phyloP scores from a whole-genome alignment of 2,113 vertebrate genomes.

The Aix galericulata region DNA sequence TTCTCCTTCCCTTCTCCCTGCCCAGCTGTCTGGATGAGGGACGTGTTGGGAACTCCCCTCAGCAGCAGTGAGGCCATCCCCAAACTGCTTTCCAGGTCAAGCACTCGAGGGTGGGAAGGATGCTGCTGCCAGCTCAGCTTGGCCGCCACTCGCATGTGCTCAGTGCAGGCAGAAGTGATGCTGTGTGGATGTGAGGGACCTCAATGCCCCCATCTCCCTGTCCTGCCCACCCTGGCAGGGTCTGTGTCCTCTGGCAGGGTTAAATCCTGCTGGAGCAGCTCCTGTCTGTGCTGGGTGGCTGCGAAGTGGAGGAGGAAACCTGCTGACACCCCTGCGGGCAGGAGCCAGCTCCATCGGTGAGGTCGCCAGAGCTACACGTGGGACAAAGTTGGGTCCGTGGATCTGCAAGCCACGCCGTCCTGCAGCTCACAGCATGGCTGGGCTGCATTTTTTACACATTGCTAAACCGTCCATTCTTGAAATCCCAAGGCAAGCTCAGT shows the following conservation, averaged over 20 bases:
- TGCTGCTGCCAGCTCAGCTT: neutral
- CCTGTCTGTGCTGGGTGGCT: neutral
- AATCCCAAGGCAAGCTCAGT: slow-evolving; percentile 49
- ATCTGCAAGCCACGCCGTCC: neutral
- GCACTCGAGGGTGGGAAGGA: neutral
- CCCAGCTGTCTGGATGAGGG: neutral
- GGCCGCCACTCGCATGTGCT: neutral
- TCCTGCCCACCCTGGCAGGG: neutral
- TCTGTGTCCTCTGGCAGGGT: neutral
- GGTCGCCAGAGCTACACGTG: neutral
- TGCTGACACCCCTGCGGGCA: neutral
- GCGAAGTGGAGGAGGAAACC: neutral
- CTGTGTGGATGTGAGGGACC: neutral
- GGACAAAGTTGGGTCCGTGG: neutral
- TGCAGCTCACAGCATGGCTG: neutral
- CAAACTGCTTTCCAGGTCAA: neutral
- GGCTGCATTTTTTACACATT: slow-evolving; percentile 57
- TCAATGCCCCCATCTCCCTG: neutral
- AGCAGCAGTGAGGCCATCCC: neutral
- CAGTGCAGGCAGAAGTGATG: neutral
- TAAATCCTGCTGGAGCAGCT: neutral
- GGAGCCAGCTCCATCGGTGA: neutral
- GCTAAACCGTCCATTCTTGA: slow-evolving; percentile 67
- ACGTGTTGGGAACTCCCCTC: neutral
- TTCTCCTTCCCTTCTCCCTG: neutral